A percentile compares a stretch with the other conserved stretches of the same genome.
phyloP scores from a whole-genome alignment of 2,113 vertebrate genomes.

The Fregata magnificens region DNA sequence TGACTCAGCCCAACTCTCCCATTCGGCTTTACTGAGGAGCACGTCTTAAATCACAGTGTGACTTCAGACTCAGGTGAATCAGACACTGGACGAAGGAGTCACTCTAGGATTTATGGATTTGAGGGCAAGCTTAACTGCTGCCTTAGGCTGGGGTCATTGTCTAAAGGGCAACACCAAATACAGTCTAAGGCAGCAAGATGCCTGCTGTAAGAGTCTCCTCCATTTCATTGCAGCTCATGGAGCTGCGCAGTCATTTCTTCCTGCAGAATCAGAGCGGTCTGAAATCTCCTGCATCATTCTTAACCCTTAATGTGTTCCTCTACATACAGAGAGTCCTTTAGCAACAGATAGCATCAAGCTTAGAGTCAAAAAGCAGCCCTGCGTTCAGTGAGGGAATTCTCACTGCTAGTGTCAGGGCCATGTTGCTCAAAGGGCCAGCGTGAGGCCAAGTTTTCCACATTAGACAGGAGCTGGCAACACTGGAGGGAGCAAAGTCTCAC shows the following conservation, averaged over 20 bases:
- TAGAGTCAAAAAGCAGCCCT: not conserved
- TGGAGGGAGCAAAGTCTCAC: not conserved
- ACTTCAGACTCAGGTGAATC: not conserved
- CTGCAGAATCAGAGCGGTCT: fast-evolving
- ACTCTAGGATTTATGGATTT: not conserved
- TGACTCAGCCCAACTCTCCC: not conserved
- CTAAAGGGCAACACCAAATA: not conserved
- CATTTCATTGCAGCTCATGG: not conserved
- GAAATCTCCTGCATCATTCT: not conserved
- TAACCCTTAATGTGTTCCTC: not conserved
- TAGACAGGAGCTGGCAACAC: not conserved
- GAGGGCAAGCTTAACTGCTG: not conserved
- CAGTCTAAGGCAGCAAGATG: not conserved
- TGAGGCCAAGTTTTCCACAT: not conserved
- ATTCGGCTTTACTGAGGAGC: not conserved
- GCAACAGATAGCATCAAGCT: not conserved
- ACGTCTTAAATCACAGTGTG: not conserved
- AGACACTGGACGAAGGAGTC: not conserved
- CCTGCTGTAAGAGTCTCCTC: not conserved
- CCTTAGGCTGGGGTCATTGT: not conserved
- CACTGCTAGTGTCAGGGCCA: not conserved
- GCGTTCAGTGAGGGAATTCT: not conserved
- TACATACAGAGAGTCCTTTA: not conserved
- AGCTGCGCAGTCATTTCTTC: not conserved
- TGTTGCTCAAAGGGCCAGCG: not conserved